These are phyloP conservation scores for Steinernema khuongi DNA, from an alignment of 1,140 invertebrate species.

Conservation along the genomic window DNA sequence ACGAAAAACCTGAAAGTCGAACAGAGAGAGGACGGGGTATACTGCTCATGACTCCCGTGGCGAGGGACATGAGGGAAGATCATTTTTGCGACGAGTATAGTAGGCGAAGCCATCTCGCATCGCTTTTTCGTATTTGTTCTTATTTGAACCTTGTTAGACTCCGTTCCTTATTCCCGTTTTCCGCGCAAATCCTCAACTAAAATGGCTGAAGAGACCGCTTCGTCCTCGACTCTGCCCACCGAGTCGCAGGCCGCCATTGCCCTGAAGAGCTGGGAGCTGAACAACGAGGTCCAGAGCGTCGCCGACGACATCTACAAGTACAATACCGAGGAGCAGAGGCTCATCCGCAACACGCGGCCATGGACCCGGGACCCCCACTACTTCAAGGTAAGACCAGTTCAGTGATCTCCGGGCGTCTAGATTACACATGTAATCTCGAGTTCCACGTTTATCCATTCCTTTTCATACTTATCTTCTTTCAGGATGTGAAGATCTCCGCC, in stretches of 20 bases:
- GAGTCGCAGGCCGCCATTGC: slow-evolving; percentile 61
- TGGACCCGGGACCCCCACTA: slow-evolving; percentile 86
- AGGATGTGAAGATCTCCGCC: slow-evolving; percentile 74
- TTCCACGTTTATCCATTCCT: no score
- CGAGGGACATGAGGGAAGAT: no score
- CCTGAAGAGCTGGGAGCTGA: slow-evolving; percentile 84
- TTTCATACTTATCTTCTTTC: slow-evolving; percentile 95
- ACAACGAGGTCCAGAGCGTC: slow-evolving; percentile 81
- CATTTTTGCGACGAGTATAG: no score
- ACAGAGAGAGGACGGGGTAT: no score
- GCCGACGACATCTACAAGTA: slow-evolving; percentile 97
- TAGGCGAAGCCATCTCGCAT: no score
- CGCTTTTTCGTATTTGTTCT: no score
- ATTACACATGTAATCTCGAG: no score
- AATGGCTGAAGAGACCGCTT: neutral
- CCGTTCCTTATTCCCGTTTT: neutral
- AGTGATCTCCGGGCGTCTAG: no score
- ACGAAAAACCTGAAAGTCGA: no score
- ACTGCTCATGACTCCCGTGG: no score
- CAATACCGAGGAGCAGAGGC: slow-evolving; percentile 86
- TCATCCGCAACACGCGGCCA: slow-evolving; percentile 88
- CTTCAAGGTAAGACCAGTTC: slow-evolving; percentile 28
- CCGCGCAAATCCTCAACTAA: neutral
- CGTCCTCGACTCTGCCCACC: neutral
- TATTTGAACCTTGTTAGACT: no score